These are phyloP conservation scores for Formica exsecta DNA, from an alignment of 1,140 invertebrate species.

Conservation along the genomic window DNA sequence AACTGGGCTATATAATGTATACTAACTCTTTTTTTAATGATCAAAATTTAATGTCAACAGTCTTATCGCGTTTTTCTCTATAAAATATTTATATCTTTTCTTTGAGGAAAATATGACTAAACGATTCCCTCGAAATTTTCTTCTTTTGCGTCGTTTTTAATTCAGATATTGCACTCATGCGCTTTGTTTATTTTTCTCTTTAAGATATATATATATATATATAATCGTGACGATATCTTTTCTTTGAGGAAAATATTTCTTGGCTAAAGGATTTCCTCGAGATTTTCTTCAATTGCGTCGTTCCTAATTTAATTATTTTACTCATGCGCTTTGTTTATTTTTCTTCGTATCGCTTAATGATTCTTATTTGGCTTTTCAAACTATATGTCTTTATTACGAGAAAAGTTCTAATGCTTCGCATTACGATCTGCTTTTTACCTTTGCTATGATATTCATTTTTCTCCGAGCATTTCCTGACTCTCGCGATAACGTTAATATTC, in stretches of 20 bases:
- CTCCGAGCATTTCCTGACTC: constrained; percentile 3
- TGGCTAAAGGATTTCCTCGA: neutral
- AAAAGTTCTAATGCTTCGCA: neutral
- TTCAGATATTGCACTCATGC: neutral
- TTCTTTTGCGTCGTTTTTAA: neutral
- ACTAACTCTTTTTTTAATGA: neutral
- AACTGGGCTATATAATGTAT: neutral
- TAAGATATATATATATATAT: neutral
- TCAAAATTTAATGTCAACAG: neutral
- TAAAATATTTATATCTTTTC: neutral
- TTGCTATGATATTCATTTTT: constrained; percentile 16
- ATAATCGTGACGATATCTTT: neutral
- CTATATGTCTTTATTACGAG: neutral
- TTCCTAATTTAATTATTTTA: constrained; percentile 14
- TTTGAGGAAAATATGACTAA: neutral
- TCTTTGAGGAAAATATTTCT: neutral
- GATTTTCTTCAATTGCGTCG: neutral
- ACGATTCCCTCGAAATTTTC: neutral
- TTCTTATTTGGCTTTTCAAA: neutral
- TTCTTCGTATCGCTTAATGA: neutral
- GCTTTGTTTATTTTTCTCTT: constrained; percentile 8
- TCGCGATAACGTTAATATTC: constrained; percentile 26
- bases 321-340: neutral
- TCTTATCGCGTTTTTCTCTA: neutral
- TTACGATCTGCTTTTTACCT: neutral